Percentiles rank a stretch among this genome's conserved stretches.
These are phyloP conservation scores for Bovichtus variegatus DNA, from an alignment of 2,797 vertebrate genomes.

Conservation along the genomic window DNA sequence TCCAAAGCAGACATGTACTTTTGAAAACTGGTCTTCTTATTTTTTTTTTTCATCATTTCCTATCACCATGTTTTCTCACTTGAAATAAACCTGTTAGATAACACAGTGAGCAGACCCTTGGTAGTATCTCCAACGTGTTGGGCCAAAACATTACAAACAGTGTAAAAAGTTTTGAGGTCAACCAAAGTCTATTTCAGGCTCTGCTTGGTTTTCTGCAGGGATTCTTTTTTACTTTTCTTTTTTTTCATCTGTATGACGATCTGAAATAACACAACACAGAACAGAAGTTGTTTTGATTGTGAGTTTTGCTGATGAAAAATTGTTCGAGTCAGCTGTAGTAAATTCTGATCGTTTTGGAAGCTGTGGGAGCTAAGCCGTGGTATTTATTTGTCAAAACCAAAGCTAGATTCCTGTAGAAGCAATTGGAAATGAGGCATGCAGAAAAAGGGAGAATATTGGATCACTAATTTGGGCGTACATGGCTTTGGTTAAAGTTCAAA, in stretches of 20 bases:
- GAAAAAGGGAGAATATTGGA: slow-evolving; percentile 39
- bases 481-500: slow-evolving; percentile 81
- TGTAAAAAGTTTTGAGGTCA: slow-evolving; percentile 65
- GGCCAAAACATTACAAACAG: slow-evolving; percentile 64
- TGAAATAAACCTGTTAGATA: slow-evolving; percentile 73
- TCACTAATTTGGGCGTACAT: slow-evolving; percentile 62
- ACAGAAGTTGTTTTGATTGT: slow-evolving; percentile 69
- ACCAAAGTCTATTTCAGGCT: slow-evolving; percentile 49
- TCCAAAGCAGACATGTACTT: slow-evolving; percentile 63
- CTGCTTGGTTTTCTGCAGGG: slow-evolving; percentile 19
- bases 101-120: slow-evolving; percentile 55
- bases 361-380: slow-evolving; percentile 57
- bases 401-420: slow-evolving; percentile 65
- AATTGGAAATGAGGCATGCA: slow-evolving; percentile 44
- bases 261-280: slow-evolving; percentile 50
- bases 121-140: slow-evolving; percentile 41
- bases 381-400: slow-evolving; percentile 56
- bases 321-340: slow-evolving; percentile 68
- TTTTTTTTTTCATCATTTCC: slow-evolving; percentile 53
- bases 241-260: slow-evolving; percentile 48
- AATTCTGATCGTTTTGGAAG: slow-evolving; percentile 64
- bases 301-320: slow-evolving; percentile 62
- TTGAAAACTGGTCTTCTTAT: slow-evolving; percentile 48
- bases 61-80: slow-evolving; percentile 58
- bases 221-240: slow-evolving; percentile 13